Conservation (phyloP, 2,113 vertebrate species). For the Arenaria interpres region DNA sequence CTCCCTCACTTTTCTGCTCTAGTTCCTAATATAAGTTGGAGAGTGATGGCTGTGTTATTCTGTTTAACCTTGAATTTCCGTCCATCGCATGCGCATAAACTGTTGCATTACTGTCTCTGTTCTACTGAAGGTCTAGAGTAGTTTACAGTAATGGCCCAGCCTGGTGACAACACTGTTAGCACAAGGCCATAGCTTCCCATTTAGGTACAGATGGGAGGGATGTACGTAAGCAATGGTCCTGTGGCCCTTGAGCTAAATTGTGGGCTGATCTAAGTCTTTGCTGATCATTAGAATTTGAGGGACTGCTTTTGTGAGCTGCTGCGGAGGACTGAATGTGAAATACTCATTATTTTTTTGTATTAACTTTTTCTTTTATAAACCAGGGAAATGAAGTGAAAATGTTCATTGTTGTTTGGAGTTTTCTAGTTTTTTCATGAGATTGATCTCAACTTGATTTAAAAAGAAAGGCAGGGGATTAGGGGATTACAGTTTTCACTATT, state of each 20-base stretch:
- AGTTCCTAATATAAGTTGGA: not conserved
- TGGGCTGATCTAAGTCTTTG: not conserved
- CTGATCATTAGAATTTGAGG: not conserved
- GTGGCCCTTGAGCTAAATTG: not conserved
- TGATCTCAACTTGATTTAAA: not conserved
- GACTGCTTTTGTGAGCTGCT: not conserved
- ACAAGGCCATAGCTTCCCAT: not conserved
- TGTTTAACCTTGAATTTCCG: not conserved
- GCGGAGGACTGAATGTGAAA: not conserved
- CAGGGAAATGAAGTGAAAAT: not conserved
- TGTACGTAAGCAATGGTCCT: not conserved
- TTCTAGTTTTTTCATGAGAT: not conserved
- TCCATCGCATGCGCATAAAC: not conserved
- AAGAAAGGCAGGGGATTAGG: not conserved
- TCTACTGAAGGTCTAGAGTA: slow-evolving; percentile 5
- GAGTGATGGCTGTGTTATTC: not conserved
- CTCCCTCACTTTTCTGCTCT: not conserved
- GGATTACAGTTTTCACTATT: not conserved
- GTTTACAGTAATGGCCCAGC: not conserved
- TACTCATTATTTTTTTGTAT: not conserved
- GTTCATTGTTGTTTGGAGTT: not conserved
- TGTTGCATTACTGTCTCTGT: not conserved
- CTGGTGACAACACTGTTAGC: not conserved
- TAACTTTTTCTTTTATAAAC: not conserved
- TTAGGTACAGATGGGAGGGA: not conserved